Percentiles rank a stretch among this genome's conserved stretches.
Evolutionary conservation across 2,888 invertebrate genomes (phyloP).

Genomic region (Drosophila sordidula): DNA sequence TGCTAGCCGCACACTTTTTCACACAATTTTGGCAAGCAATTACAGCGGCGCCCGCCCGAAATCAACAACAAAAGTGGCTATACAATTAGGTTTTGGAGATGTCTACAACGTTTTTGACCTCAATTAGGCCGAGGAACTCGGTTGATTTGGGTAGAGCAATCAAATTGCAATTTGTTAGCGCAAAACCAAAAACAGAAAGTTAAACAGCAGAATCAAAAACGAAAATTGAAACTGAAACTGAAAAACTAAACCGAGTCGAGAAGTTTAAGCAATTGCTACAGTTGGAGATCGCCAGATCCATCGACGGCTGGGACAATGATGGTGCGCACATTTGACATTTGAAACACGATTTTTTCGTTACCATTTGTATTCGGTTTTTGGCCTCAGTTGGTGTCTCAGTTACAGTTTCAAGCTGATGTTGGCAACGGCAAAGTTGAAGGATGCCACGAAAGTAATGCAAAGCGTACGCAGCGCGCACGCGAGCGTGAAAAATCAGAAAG

Average conservation of each 20-base stretch:
- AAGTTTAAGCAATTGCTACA: constrained; percentile 66
- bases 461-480: constrained; percentile 48
- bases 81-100: constrained; percentile 52
- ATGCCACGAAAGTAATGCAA: constrained; percentile 69
- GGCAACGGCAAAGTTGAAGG: constrained; percentile 69
- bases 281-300: constrained; percentile 44
- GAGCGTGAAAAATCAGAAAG: constrained; percentile 68
- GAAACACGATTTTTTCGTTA: constrained; percentile 67
- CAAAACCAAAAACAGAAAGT: constrained; percentile 58
- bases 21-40: constrained; percentile 38
- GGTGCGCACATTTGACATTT: constrained; percentile 70
- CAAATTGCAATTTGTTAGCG: constrained; percentile 71
- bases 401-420: constrained; percentile 29
- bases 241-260: constrained; percentile 41
- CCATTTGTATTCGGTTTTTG: constrained; percentile 49
- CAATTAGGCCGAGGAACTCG: constrained; percentile 59
- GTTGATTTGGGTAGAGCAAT: constrained; percentile 56
- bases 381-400: constrained; percentile 37
- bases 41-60: constrained; percentile 25
- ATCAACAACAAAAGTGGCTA: constrained; percentile 13
- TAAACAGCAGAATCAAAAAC: constrained; percentile 44
- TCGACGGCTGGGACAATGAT: constrained; percentile 27
- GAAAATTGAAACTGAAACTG: constrained; percentile 31
- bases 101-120: constrained; percentile 69
- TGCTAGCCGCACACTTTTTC: constrained; percentile 21